Evolutionary conservation across 2,797 vertebrate genomes (phyloP).

Genomic region (Onychomys torridus): DNA sequence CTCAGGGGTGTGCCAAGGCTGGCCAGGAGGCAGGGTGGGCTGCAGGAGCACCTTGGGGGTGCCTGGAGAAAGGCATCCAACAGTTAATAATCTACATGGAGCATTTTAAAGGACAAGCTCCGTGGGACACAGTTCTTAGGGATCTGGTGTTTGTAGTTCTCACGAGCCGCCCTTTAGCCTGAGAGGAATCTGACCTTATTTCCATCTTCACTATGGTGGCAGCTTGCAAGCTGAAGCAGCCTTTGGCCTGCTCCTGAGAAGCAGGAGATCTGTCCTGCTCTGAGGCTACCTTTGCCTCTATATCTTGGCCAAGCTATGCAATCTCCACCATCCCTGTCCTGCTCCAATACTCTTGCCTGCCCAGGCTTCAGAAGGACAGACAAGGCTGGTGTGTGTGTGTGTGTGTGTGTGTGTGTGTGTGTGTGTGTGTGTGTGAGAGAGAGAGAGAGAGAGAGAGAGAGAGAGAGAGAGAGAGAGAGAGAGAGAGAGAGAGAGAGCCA

Average conservation of each 20-base stretch:
- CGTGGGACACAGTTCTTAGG: neutral
- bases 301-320: neutral
- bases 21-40: neutral
- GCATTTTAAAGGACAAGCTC: slow-evolving; percentile 75
- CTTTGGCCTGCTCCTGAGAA: slow-evolving; percentile 30
- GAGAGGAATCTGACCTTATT: slow-evolving; percentile 64
- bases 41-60: neutral
- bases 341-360: neutral
- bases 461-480: too few species aligned
- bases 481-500: too few species aligned
- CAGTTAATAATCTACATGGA: slow-evolving; percentile 4
- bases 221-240: slow-evolving; percentile 34
- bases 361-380: neutral
- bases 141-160: slow-evolving; percentile 51
- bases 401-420: neutral
- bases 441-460: too few species aligned
- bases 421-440: neutral
- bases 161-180: slow-evolving; percentile 33
- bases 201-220: slow-evolving; percentile 29
- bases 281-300: neutral
- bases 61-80: slow-evolving; percentile 6
- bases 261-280: neutral
- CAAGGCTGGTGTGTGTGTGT: neutral
- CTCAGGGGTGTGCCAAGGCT: neutral
- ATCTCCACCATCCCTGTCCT: neutral